phyloP scores from a whole-genome alignment of 2,888 invertebrate genomes.

The Torymus auratus region DNA sequence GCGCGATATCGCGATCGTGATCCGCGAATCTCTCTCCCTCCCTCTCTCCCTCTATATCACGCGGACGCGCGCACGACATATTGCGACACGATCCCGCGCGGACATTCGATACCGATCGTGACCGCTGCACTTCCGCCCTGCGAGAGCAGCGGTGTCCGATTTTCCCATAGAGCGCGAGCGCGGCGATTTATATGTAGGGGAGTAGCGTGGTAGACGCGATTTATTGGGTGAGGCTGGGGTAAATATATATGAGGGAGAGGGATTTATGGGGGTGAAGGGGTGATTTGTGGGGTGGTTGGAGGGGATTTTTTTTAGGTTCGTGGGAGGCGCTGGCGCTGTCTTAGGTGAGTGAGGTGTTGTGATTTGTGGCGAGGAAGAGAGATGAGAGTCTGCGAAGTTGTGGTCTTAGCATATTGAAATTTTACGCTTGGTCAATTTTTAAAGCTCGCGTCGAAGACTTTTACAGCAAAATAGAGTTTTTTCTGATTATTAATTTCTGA shows the following conservation, averaged over 20 bases:
- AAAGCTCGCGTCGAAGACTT: too few species aligned
- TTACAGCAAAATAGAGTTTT: too few species aligned
- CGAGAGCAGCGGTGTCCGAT: conserved; percentile 3
- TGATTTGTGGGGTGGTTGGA: too few species aligned
- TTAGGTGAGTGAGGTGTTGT: too few species aligned
- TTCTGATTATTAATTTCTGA: too few species aligned
- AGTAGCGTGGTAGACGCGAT: conserved; percentile 6
- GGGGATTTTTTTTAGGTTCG: too few species aligned
- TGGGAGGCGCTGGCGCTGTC: too few species aligned
- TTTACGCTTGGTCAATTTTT: too few species aligned
- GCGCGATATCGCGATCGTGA: conserved; percentile 56
- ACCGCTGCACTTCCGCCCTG: conserved; percentile 59
- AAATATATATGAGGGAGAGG: conserved; percentile 3
- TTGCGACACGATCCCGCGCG: conserved; percentile 62
- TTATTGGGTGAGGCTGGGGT: conserved; percentile 5
- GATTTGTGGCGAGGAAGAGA: too few species aligned
- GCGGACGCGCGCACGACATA: conserved; percentile 56
- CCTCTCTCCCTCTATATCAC: conserved; percentile 11
- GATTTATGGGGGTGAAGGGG: not conserved
- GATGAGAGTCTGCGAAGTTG: too few species aligned
- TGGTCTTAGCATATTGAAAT: too few species aligned
- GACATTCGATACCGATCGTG: conserved; percentile 65
- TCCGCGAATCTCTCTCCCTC: conserved; percentile 50
- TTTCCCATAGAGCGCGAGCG: conserved; percentile 12
- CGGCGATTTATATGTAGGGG: not conserved